Base-by-base conservation (phyloP, 2,797 vertebrate genomes). In the Myotis pilosus region DNA sequence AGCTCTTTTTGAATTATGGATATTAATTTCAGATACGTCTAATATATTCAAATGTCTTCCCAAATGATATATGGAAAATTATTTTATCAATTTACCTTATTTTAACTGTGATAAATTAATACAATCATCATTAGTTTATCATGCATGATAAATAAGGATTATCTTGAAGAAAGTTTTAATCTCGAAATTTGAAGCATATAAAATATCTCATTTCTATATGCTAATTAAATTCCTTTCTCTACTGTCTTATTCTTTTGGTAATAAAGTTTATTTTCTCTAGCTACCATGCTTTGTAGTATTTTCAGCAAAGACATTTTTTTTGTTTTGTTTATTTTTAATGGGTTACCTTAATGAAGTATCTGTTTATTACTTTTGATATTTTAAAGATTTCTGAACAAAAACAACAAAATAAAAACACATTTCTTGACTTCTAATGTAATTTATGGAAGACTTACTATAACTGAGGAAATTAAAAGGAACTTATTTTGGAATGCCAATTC, bases 11-110 rank as follows among this genome's bases (percentile, higher is more conserved):
- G 53, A 89, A 80, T 94, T 94, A 75, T 87, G 28, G 66, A 23
- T 41, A 74, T 89, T 92, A 80, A 76, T 90, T 84, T 78, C 30
- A 76, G 8, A 76, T 55, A 74, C 49, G 19, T 93, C 86, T 92
- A 74, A 87, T 53, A 74, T 92, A 71, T 87, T 72, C 10, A 84
- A 53, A 57, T 87, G 19, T 93, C 7, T 92, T n/a, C 66, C 60
- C 33, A 84, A 84, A 66, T 94, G 62, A 53, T 90, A 85, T 55
- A 75, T 69, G 51, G 28, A 90, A 87, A 71, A 87, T 47, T 4
- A 49, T 83, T 93, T 95, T 22, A 51, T 69, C 47, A 6, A 12
- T 84, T 87, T 96, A 16, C 10, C 22, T 79, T 44, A 44, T 80
- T 87, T 20, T 69, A 86, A 33, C 78, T 92, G 17, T 92, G 80